Evolutionary conservation across 1,140 invertebrate species (phyloP), one percentile per base, ranked within the genome.

Genomic region (Lepidotrigona ventralis): DNA sequence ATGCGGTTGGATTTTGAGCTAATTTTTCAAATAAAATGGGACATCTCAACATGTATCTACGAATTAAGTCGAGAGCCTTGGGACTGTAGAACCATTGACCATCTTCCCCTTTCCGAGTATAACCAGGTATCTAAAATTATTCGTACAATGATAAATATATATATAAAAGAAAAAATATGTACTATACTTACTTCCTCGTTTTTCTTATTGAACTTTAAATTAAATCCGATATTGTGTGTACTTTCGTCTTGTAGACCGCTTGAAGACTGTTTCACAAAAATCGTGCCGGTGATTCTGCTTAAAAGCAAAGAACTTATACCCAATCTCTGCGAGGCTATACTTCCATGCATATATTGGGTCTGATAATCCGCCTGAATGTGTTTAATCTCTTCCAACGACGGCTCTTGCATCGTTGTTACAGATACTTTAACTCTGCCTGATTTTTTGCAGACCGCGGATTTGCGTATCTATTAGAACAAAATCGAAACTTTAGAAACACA

Each of bases 201-300:
- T 60, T 93, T 96, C 92, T 97, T 98, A 75, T 97, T 98, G 89
- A 97, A 98, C 92, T 99, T 99, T 2, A 99, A 94, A 93, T 98
- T 98, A 19, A 99, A 94, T 0, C 98, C 99, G 53, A 99, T 95
- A 91, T 99, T 99, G 39, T 96, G 91, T 91, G 96, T 97, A n/a
- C 92, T 78, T 12, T 87, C 19, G 23, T 92, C 90, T 6, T 90
- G 87, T 54, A n/a, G 21, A 93, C 75, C 78, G 4, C 78, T 66
- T 11, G 53, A 77, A 12, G 81, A 94, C 94, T 1, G 87, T 12
- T 95, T 92, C 21, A 98, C 95, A 82, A 96, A 96, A 69, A 99
- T 95, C 8, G 96, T 96, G 2, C 98, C 98, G 0, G 98, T 99
- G 23, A 99, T 96, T 39, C 97, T 95, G 1, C 97, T 97, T 71